Evolutionary conservation across 2,888 invertebrate species (phyloP), one percentile per base, ranked within the genome.

Genomic region (Galeruca laticollis): DNA sequence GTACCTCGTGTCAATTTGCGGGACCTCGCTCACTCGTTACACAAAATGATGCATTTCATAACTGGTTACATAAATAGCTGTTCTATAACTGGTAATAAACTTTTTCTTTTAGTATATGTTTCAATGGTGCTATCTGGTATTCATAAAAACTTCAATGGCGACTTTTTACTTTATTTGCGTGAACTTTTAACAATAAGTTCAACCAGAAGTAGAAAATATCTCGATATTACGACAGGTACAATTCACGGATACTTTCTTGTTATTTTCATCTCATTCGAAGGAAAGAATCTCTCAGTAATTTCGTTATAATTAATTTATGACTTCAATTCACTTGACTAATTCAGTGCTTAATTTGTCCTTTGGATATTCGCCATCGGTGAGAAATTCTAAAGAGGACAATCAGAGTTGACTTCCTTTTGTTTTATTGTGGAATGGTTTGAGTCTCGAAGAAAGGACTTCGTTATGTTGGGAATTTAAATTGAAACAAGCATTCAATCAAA

Each of bases 301-400:
- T 54, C 54, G n/a, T 54, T 43, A 54, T 68, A 68, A 68, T 68
- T 68, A 68, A 68, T 68, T 68, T 68, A 68, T 61, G 56, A 61
- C 49, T 68, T 61, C 60, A 51, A 68, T 68, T 68, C 68, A 68
- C 68, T 68, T 61, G 68, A 68, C 68, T 56, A 68, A 68, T 61
- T 68, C 61, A 54, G 56, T 60, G 15, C 37, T 60, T 68, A 68
- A 68, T 68, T 68, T 47, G 67, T 43, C 61, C 67, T 60, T 40
- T 60, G 61, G 56, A 54, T 43, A 56, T 20, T 15, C 31, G n/a
- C 51, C 40, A 59, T 37, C 33, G 35, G 57, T 35, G 33, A 59
- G 18, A n/a, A 18, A 40, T 51, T 51, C 51, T 18, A 13, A 60
- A 13, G 26, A 13, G 21, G 20, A 60, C 40, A 60, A 60, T 60